Evolutionary conservation across 30 jellyfish, hydroid and myxozoan species (phyloP), one percentile per base, ranked within the genome.

Genomic region (Aurelia coerulea): DNA sequence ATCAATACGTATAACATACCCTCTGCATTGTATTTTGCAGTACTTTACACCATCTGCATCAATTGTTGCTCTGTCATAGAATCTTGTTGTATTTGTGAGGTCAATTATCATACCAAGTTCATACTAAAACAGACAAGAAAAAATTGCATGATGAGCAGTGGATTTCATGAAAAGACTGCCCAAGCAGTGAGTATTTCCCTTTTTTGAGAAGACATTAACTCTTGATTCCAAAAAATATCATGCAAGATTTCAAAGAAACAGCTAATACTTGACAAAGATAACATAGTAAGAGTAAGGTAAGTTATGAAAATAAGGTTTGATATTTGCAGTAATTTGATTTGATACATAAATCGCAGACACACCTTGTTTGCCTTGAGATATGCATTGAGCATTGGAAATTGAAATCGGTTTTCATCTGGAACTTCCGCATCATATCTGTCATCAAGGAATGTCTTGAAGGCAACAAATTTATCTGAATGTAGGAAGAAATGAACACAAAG

Each of bases 391-490:
- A 93, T 93, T 13, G 97, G 93, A 74, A 88, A 93, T 62, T 87
- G 96, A 74, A 88, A 93, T 65, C 76, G 69, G 82, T 78, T 54
- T 65, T 88, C 96, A 70, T 87, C 92, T 5, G 98, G 96, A 34
- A 93, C 97, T 83, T 88, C 94, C 14, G 93, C 58, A 68, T 90
- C 85, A 74, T 32, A 95, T 60, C 73, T 85, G 34, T 90, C 99
- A 90, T 95, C 99, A 59, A 95, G 93, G 62, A 95, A 95, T 52
- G 99, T 95, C 73, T 95, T 95, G 94, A 87, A 90, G 46, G 98
- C 99, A 74, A 95, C 56, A 65, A 95, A 95, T 62, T 85, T 86
- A 23, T 84, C 99, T 95, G 2, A 5, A 37, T 2, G 49, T 37
- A 37, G 49, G 56, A 46, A 14, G 8, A 46, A 46, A 14, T 46